Base-by-base conservation (phyloP, 2,113 vertebrate species). In the Phalacrocorax pelagicus region DNA sequence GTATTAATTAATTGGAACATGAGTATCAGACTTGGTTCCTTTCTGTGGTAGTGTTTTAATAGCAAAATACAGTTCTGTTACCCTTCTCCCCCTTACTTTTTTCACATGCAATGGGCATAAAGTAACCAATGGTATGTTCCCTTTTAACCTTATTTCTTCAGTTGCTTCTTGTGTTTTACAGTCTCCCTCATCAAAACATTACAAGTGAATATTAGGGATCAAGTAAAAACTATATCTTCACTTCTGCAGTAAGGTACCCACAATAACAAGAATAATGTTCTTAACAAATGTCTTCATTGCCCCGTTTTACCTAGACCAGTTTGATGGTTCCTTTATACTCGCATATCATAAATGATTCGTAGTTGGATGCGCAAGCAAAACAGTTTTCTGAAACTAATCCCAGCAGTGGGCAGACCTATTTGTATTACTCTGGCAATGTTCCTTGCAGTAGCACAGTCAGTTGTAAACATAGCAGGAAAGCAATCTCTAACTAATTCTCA, bases 351-450 rank as follows among this genome's bases (percentile, higher is more conserved):
- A 95, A 86, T 75, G 80, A 74, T 94, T 71, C 0, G 16, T 79
- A 87, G 74, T n/a, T 86, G n/a, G 29, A 85, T 70, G 30, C 62
- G 84, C 24, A 90, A 91, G 75, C 5, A 7, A 74, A 94, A 91
- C 51, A 71, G 63, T 88, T 86, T 96, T 84, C 34, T 84, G 80
- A 78, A 84, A 95, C 90, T 75, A 91, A 88, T 88, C 52, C 80
- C 49, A 81, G 55, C 47, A 84, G 80, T 17, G 27, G 75, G 44
- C 44, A 90, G 80, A 74, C 40, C 32, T 91, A 72, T 94, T 84
- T 94, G 77, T 84, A 79, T 81, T 89, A 49, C 65, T 79, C 69
- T 89, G 83, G 52, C 65, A 89, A 4, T 17, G 70, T 81, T 94
- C 58, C 61, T 84, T 93, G 59, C 86, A 86, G 75, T 67, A 92